Conservation (phyloP, 23 tunicate genomes). For the Styela clava region DNA sequence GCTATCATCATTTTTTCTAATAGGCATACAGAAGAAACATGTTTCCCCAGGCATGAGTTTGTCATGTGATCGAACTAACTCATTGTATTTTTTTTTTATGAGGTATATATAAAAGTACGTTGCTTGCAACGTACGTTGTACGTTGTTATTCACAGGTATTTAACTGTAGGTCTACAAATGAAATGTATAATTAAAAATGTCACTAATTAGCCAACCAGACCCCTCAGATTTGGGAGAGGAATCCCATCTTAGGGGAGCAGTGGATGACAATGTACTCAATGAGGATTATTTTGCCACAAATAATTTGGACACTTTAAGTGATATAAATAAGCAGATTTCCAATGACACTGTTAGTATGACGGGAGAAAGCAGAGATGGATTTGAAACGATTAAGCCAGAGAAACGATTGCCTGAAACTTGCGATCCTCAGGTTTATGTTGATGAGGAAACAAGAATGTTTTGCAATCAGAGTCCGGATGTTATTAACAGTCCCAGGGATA, state of each 20-base stretch:
- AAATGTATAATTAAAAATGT: neutral
- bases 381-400: neutral
- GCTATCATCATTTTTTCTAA: no score
- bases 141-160: no score
- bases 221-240: neutral
- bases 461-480: constrained; percentile 11
- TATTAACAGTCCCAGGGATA: constrained; percentile 50
- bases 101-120: no score
- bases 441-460: constrained; percentile 80
- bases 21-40: no score
- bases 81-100: no score
- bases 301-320: neutral
- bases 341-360: neutral
- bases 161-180: neutral
- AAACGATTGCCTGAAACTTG: neutral
- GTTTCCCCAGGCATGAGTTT: no score
- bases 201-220: neutral
- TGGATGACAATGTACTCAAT: neutral
- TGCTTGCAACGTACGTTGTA: no score
- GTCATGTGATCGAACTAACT: no score
- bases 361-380: constrained; percentile 5
- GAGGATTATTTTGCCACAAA: neutral
- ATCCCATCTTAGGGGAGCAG: neutral
- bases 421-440: constrained; percentile 18
- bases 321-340: neutral